Base-by-base conservation (phyloP, 1,140 invertebrate species). In the roundworm (Caenorhabditis elegans) region DNA sequence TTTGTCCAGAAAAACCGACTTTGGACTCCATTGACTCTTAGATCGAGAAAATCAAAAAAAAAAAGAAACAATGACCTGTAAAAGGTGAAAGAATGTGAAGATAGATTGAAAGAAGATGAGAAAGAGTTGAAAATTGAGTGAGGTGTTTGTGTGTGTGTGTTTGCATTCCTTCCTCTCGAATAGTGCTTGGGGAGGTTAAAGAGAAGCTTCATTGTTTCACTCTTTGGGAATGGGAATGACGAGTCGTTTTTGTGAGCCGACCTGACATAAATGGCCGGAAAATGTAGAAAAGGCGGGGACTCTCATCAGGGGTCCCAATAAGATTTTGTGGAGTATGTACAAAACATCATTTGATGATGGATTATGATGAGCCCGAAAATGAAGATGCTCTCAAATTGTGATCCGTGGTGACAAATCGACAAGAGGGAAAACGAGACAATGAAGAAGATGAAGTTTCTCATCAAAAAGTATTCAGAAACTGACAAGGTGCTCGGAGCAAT, bases 321-420 rank as follows among this genome's bases (percentile, higher is more conserved):
- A n/a, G 26, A 19, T 53, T 43, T 5, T 5, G 39, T 5, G 39
- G 39, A 15, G 39, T 5, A 15, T 15, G 15, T 43, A 15, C 15
- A 8, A 15, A 8, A 43, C 39, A 43, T 8, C 39, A 19, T 70
- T 70, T 39, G 36, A 22, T 70, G 60, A 70, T 70, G 60, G 60
- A 70, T 70, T 70, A 70, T 70, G 60, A 70, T 70, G 60, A 70
- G 60, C n/a, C 60, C 60, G 60, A 43, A 43, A 53, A 53, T 4
- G 22, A 70, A 39, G 34, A 70, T 70, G 31, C 60, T 70, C 39
- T n/a, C 60, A 70, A 70, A 70, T 70, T 70, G 60, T 43, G 60
- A 70, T 70, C 8, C n/a, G 31, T 13, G 31, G 28, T 70, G 60
- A 70, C 60, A 70, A 22, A 26, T 24, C 4, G 28, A 60, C 3